Evolutionary conservation across 2,797 vertebrate genomes (phyloP), one percentile per base, ranked within the genome.

Genomic region (Scleropages formosus): DNA sequence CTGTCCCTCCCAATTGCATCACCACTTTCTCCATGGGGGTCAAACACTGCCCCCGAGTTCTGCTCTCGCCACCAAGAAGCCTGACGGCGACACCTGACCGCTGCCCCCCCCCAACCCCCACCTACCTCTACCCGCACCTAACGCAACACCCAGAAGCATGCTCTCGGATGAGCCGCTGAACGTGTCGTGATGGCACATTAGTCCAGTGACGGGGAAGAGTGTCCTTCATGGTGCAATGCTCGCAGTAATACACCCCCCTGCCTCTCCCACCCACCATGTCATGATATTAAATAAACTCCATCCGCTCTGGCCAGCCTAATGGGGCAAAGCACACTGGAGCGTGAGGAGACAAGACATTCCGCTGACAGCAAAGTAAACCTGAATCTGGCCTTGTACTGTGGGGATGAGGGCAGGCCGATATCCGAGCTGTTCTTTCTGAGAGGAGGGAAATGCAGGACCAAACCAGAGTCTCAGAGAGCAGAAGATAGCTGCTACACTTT

Each of bases 241-340:
- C 12, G 74, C 15, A 16, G 49, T 51, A 13, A 69, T 20, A 39
- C 65, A 16, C 22, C 27, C 56, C 53, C 51, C 53, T 12, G 53
- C 26, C 26, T 46, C 68, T 69, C 66, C 26, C 27, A 31, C 53
- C 53, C n/a, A 31, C n/a, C 16, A 22, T 12, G 59, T 62, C 67
- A 71, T 16, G 22, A 47, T 49, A 61, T 69, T 69, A 76, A 76
- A 69, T 49, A 61, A 51, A 66, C 58, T 59, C n/a, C 10, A 64
- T 27, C 22, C 22, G 20, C 44, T 75, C 63, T 39, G 63, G 16
- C 53, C 64, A 24, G 18, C 27, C 51, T 59, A 75, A 68, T 47
- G 39, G 51, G 53, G 12, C 56, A 39, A 6, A 24, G 8, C 51
- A 59, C 53, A 56, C 22, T 15, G 51, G 8, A 4, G 49, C 62